Base-by-base conservation (phyloP, 1,140 invertebrate species). In the Neelides sp. region DNA sequence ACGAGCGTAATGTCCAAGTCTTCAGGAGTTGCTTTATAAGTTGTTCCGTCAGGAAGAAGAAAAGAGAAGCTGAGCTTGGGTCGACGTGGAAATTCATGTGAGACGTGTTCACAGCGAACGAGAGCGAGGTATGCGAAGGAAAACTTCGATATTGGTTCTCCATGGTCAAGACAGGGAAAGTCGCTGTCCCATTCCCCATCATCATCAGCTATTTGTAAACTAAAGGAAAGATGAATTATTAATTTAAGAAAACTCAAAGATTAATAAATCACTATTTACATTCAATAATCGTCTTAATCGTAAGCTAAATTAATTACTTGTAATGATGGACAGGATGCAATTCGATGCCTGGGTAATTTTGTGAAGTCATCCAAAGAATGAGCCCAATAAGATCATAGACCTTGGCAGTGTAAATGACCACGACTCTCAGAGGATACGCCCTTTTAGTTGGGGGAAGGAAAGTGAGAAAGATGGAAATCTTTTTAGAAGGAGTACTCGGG, bases 101-200 rank as follows among this genome's bases (percentile, higher is more conserved):
- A 28, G 37, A 27, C 34, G 48, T 50, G 37, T 30, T 50, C 52
- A 24, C 39, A 54, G n/a, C 35, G 49, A 8, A 90, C 79, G 19
- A 96, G 69, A n/a, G 88, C 90, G 27, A 96, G 71, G 61, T 81
- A 82, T 7, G 76, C 78, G 67, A 96, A 95, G 24, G 86, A 86
- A 74, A 92, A 97, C 69, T 95, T 95, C 2, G 82, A 79, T 55
- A 94, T 83, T 15, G 78, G 78, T 70, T 96, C 91, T 60, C 76
- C 76, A 10, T 79, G 75, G 66, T 94, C 90, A 3, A 97, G 73
- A 59, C 82, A 83, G 1, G 91, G 89, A 66, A 97, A 95, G 61
- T 93, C 91, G 68, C 77, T 79, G 67, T 92, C 88, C 30, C 94
- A 85, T 69, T 94, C 91, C n/a, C 92, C 92, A 68, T 94, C 90